Evolutionary conservation across 1,140 invertebrate species (phyloP).

Genomic region (Liolophura sinensis): DNA sequence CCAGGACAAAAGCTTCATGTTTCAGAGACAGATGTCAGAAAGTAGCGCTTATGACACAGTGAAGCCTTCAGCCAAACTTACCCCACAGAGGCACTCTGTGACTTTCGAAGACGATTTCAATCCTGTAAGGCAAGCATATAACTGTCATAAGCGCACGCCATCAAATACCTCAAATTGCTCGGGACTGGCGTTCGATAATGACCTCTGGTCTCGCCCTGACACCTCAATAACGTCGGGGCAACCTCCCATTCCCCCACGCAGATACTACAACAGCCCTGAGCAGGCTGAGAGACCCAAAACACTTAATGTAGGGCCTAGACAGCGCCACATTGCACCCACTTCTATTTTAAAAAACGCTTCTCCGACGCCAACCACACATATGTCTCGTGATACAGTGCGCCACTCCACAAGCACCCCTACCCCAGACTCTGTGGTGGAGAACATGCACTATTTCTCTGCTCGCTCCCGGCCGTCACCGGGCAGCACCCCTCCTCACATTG

Average conservation of each 20-base stretch:
- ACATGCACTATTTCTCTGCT: slow-evolving; percentile 41
- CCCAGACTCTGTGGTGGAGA: slow-evolving; percentile 23
- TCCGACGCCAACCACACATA: slow-evolving; percentile 1
- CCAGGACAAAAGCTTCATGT: slow-evolving; percentile 3
- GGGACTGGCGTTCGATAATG: slow-evolving; percentile 60
- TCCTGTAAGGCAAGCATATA: slow-evolving; percentile 27
- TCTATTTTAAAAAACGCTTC: background rate
- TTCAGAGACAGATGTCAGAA: slow-evolving; percentile 48
- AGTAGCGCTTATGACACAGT: slow-evolving; percentile 49
- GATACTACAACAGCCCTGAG: slow-evolving; percentile 64
- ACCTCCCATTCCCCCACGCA: slow-evolving; percentile 42
- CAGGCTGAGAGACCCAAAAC: slow-evolving; percentile 73
- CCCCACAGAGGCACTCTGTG: slow-evolving; percentile 50
- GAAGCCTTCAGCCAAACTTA: slow-evolving; percentile 43
- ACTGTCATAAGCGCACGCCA: slow-evolving; percentile 68
- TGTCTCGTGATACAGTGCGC: background rate
- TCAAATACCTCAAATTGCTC: slow-evolving; percentile 73
- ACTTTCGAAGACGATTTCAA: slow-evolving; percentile 55
- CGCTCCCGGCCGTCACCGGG: slow-evolving; percentile 51
- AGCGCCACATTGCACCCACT: slow-evolving; percentile 5
- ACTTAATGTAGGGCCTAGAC: slow-evolving; percentile 60
- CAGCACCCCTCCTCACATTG: slow-evolving; percentile 53
- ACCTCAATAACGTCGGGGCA: slow-evolving; percentile 59
- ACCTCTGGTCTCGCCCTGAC: slow-evolving; percentile 68
- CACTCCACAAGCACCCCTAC: slow-evolving; percentile 10